phyloP scores from a whole-genome alignment of 2,888 invertebrate species.

The Amphimallon solstitiale region DNA sequence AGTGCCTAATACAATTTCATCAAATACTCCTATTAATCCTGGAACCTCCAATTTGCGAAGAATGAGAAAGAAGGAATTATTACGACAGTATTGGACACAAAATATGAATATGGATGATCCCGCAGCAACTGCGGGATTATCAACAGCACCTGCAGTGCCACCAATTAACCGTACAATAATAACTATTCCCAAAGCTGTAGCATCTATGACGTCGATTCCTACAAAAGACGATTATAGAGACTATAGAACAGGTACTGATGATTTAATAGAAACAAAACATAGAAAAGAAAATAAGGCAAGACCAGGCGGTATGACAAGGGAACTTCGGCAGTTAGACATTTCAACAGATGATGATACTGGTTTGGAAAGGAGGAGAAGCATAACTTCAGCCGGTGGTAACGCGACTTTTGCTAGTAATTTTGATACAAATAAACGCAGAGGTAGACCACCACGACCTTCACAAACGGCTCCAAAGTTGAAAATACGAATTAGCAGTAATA shows the following conservation, averaged over 20 bases:
- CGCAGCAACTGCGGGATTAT: constrained; percentile 62
- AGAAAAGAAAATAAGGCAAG: constrained; percentile 67
- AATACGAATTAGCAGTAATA: constrained; percentile 68
- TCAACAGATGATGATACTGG: constrained; percentile 68
- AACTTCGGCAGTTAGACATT: constrained; percentile 73
- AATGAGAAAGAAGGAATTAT: constrained; percentile 89
- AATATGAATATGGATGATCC: constrained; percentile 88
- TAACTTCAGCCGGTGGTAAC: constrained; percentile 62
- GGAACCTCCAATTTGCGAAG: constrained; percentile 82
- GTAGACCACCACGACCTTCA: constrained; percentile 57
- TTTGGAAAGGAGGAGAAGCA: constrained; percentile 63
- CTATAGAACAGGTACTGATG: constrained; percentile 59
- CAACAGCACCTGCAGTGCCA: constrained; percentile 69
- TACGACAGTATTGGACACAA: constrained; percentile 84
- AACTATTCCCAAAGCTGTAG: constrained; percentile 88
- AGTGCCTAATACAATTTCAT: constrained; percentile 59
- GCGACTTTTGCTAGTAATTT: constrained; percentile 50
- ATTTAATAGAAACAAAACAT: constrained; percentile 75
- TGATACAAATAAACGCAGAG: constrained; percentile 58
- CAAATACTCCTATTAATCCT: constrained; percentile 55
- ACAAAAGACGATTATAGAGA: constrained; percentile 85
- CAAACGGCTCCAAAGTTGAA: constrained; percentile 76
- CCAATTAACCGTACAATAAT: constrained; percentile 76
- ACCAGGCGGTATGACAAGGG: constrained; percentile 67
- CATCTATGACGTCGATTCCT: constrained; percentile 88